These are phyloP conservation scores for Chelonia mydas DNA, from an alignment of 2,797 vertebrate genomes.

Conservation along the genomic window DNA sequence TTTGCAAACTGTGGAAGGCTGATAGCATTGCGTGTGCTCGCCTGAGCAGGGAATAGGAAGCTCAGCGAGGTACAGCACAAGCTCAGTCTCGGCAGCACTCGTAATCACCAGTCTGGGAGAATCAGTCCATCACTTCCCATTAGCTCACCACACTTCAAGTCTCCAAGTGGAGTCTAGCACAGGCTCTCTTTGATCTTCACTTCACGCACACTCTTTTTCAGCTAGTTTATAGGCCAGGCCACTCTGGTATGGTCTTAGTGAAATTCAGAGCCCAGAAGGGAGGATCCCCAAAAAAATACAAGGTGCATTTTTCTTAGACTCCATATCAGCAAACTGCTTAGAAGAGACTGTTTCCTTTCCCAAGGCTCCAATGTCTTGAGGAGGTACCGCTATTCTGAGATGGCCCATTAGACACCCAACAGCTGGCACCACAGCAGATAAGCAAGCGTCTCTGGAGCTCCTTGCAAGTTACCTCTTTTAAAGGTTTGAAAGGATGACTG, in stretches of 20 bases:
- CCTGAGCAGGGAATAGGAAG: fast-evolving
- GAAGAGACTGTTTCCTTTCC: neutral
- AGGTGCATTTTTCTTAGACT: neutral
- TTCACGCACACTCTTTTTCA: neutral
- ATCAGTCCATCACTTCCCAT: fast-evolving
- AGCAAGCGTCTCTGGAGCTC: neutral
- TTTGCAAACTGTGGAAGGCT: neutral
- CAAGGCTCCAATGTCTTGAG: neutral
- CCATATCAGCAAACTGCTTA: fast-evolving
- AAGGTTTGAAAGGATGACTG: neutral
- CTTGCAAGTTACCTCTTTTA: neutral
- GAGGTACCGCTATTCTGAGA: neutral
- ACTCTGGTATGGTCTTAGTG: fast-evolving
- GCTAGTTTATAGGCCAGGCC: fast-evolving
- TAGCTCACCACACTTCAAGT: too few species aligned
- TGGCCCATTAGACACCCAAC: neutral
- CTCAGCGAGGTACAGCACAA: neutral
- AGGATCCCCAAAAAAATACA: neutral
- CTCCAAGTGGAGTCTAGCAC: neutral
- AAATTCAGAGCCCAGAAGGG: neutral
- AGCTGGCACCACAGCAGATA: neutral
- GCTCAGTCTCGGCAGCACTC: neutral
- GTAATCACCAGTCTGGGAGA: neutral
- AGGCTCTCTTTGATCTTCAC: neutral
- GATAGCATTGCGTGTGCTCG: conserved; percentile 36